Percentiles rank a stretch among this genome's conserved stretches.
phyloP scores from a whole-genome alignment of 2,113 vertebrate genomes.

The Isichthys henryi region DNA sequence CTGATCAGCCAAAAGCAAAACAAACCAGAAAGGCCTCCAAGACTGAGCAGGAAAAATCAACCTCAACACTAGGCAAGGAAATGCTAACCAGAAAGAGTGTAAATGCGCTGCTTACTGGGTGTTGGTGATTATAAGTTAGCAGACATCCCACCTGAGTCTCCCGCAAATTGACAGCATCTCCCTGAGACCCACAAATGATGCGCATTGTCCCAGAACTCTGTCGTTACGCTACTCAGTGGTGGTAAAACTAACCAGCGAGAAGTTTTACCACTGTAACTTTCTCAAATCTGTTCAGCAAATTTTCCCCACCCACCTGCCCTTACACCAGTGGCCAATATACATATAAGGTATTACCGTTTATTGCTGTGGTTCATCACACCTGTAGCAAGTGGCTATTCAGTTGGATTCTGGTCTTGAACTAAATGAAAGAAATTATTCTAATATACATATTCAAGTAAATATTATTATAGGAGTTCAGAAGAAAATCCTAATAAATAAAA shows the following conservation, averaged over 20 bases:
- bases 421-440: not conserved
- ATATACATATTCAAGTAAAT: not conserved
- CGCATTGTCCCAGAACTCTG: no score
- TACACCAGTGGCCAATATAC: no score
- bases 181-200: no score
- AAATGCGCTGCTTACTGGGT: not conserved
- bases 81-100: not conserved
- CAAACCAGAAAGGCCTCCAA: not conserved
- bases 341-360: no score
- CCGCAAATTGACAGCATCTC: no score
- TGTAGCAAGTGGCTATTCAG: not conserved
- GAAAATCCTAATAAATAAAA: not conserved
- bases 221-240: no score
- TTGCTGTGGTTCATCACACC: not conserved
- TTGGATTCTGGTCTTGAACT: not conserved
- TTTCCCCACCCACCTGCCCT: no score
- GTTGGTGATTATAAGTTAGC: not conserved
- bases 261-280: no score
- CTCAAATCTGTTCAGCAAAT: no score
- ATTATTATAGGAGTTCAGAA: not conserved
- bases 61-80: not conserved
- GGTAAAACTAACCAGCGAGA: no score
- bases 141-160: no score
- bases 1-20: not conserved
- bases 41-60: not conserved